These are phyloP conservation scores for Catharus bicknelli DNA, from an alignment of 2,113 vertebrate genomes.

Conservation along the genomic window DNA sequence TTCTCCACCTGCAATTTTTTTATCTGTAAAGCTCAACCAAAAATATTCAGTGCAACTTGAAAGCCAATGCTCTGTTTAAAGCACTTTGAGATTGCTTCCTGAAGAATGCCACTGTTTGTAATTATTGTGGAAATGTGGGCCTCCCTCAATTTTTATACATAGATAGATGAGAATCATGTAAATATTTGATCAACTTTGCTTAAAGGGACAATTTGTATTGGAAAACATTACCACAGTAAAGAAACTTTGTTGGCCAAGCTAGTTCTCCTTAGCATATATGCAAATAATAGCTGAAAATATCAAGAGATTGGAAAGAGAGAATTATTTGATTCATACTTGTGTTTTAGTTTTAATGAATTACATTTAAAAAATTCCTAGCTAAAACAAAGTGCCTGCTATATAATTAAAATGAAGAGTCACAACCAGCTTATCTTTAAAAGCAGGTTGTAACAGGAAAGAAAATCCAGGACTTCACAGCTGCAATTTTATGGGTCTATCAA, in stretches of 20 bases:
- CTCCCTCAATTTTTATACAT: not conserved
- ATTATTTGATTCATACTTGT: not conserved
- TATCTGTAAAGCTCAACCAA: not conserved
- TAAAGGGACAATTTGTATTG: not conserved
- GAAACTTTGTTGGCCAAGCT: not conserved
- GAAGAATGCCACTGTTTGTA: not conserved
- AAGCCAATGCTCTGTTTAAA: not conserved
- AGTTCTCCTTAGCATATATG: not conserved
- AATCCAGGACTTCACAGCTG: constrained; percentile 21
- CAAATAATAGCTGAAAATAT: constrained; percentile 1
- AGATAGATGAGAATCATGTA: not conserved
- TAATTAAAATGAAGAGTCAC: constrained; percentile 59
- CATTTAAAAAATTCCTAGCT: not conserved
- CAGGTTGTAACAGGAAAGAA: constrained; percentile 36
- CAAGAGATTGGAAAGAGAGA: not conserved
- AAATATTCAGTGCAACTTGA: not conserved
- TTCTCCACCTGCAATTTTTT: not conserved
- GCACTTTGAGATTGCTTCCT: not conserved
- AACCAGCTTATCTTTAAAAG: constrained; percentile 33
- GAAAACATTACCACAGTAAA: not conserved
- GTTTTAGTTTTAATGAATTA: constrained; percentile 36
- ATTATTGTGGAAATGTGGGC: not conserved
- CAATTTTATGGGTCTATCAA: not conserved
- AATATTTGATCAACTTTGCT: not conserved
- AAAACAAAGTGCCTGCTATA: not conserved